Evolutionary conservation across 2,888 invertebrate genomes (phyloP).

Genomic region (Sturmia bella): DNA sequence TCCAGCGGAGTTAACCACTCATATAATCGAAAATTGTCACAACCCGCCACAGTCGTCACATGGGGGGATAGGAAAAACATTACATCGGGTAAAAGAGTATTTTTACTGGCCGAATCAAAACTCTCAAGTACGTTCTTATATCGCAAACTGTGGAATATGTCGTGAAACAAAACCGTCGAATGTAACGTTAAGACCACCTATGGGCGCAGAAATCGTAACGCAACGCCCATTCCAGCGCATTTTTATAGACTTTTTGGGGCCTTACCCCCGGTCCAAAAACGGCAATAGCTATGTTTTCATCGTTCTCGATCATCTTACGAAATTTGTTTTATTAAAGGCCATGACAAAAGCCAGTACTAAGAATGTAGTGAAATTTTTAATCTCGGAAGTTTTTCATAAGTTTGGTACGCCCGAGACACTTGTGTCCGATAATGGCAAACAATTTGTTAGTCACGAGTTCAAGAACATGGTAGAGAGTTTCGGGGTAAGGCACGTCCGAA

Average conservation of each 20-base stretch:
- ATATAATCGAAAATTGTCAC: slow-evolving; percentile 12
- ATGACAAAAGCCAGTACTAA: slow-evolving; percentile 38
- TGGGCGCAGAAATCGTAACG: too few relatives aligned
- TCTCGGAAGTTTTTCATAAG: neutral
- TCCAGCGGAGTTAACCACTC: too few relatives aligned
- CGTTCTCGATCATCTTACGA: too few relatives aligned
- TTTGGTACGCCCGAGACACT: too few relatives aligned
- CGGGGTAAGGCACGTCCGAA: neutral
- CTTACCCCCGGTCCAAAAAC: too few relatives aligned
- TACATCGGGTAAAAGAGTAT: slow-evolving; percentile 20
- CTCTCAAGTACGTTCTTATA: slow-evolving; percentile 7
- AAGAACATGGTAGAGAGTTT: neutral
- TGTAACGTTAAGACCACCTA: slow-evolving; percentile 41
- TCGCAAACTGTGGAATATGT: slow-evolving; percentile 21
- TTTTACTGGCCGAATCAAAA: too few relatives aligned
- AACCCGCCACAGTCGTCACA: slow-evolving; percentile 29
- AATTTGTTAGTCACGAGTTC: too few relatives aligned
- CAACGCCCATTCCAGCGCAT: too few relatives aligned
- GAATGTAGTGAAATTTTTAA: slow-evolving; percentile 20
- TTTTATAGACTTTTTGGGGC: too few relatives aligned
- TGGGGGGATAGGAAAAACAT: slow-evolving; percentile 35
- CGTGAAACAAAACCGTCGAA: slow-evolving; percentile 38
- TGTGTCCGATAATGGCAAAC: too few relatives aligned
- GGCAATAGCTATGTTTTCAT: too few relatives aligned
- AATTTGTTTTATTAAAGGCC: too few relatives aligned